Conservation (phyloP, 37 sponge, comb jelly and placozoan species). For the Petrosia ficiformis region DNA sequence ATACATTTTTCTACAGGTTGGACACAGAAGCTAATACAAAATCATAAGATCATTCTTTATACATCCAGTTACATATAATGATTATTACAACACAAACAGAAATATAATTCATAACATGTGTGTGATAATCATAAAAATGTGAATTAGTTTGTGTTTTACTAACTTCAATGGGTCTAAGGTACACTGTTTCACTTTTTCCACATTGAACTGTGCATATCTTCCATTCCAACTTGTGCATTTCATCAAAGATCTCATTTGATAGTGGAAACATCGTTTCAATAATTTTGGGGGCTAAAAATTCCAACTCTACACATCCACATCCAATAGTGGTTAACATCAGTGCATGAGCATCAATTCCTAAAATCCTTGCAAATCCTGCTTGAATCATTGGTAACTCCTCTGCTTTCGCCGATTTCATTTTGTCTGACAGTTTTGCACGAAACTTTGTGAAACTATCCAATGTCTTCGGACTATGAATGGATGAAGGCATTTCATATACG, state of each 20-base stretch:
- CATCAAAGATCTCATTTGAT: neutral
- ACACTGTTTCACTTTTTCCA: neutral
- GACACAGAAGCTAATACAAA: too few species aligned
- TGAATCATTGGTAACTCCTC: neutral
- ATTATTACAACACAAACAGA: too few species aligned
- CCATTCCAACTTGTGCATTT: neutral
- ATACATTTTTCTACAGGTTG: too few species aligned
- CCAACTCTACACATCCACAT: neutral
- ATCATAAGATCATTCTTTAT: too few species aligned
- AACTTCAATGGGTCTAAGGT: too few species aligned
- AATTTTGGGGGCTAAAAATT: neutral
- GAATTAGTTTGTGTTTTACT: too few species aligned
- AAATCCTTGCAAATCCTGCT: neutral
- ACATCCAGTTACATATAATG: too few species aligned
- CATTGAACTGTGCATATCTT: neutral
- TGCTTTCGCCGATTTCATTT: neutral
- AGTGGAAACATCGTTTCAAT: neutral
- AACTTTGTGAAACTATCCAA: neutral
- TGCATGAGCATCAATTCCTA: neutral
- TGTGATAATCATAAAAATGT: too few species aligned
- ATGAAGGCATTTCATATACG: neutral
- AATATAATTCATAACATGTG: too few species aligned
- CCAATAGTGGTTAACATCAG: neutral
- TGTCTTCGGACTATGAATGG: neutral
- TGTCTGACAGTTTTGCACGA: neutral